These are phyloP conservation scores for Lithophane leautieri DNA, from an alignment of 2,888 invertebrate species.

Conservation along the genomic window DNA sequence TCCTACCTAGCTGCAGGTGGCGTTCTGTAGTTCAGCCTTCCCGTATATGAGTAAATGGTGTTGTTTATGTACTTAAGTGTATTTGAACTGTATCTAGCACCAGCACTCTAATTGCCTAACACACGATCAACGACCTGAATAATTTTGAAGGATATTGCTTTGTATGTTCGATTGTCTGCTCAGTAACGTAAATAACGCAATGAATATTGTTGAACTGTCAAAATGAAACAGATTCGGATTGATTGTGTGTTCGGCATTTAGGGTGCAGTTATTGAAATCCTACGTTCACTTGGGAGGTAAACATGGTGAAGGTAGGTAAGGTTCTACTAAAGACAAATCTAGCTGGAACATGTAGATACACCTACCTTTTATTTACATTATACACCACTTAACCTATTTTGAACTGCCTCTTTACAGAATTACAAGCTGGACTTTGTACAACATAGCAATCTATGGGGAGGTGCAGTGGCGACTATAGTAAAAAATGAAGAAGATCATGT, in stretches of 20 bases:
- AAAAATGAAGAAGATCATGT: slow-evolving; percentile 31
- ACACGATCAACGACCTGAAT: no score
- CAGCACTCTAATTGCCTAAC: no score
- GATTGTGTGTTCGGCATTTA: no score
- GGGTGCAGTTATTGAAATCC: background rate
- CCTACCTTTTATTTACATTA: background rate
- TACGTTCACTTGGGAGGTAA: background rate
- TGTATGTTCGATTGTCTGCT: no score
- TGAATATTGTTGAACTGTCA: no score
- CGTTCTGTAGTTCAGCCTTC: background rate
- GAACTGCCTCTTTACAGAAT: slow-evolving; percentile 43
- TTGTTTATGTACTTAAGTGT: background rate
- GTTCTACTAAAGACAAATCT: background rate
- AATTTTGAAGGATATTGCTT: no score
- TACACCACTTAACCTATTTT: background rate
- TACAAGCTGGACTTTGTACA: slow-evolving; percentile 54
- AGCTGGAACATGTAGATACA: background rate
- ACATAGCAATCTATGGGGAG: slow-evolving; percentile 40
- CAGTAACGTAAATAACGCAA: no score
- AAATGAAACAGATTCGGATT: no score
- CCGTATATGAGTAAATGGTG: background rate
- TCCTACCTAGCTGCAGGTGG: background rate
- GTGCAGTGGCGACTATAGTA: slow-evolving; percentile 52
- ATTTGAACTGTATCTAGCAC: background rate
- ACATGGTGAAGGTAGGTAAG: no score